Conservation (phyloP, 2,888 invertebrate species). For the Tenthredo scrophulariae region DNA sequence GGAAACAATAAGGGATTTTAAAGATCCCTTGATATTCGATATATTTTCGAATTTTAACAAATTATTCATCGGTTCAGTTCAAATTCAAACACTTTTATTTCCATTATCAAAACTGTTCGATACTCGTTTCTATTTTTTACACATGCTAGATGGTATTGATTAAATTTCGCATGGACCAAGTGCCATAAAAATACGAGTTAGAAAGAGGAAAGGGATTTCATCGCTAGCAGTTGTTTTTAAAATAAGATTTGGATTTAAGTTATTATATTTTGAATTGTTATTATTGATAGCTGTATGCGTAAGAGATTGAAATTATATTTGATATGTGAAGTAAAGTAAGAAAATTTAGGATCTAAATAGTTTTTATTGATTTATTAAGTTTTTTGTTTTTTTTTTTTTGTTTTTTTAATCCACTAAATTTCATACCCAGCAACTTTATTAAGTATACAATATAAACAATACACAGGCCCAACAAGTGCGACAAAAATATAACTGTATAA, state of each 20-base stretch:
- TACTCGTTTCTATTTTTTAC: not conserved
- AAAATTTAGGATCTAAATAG: slow-evolving; percentile 27
- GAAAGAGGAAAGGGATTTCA: not conserved
- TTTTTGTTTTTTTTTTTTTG: too few relatives aligned
- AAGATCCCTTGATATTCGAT: not conserved
- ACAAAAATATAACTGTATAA: slow-evolving; percentile 46
- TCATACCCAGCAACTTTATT: slow-evolving; percentile 48
- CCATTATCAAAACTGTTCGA: not conserved
- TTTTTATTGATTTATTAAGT: not conserved
- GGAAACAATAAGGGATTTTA: not conserved
- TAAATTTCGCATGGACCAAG: not conserved
- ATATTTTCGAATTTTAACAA: not conserved
- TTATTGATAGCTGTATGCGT: not conserved
- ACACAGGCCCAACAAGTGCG: slow-evolving; percentile 40
- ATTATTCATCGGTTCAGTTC: not conserved
- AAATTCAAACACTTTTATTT: not conserved
- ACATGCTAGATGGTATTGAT: not conserved
- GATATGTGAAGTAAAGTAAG: not conserved
- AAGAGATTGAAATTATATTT: not conserved
- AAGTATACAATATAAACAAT: slow-evolving; percentile 49
- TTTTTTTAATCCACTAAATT: not conserved
- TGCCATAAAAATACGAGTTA: not conserved
- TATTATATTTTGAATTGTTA: not conserved
- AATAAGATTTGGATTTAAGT: not conserved
- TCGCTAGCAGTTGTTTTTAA: not conserved